A percentile compares a stretch with the other conserved stretches of the same genome.
These are phyloP conservation scores for Malurus melanocephalus DNA, from an alignment of 2,113 vertebrate species.

Conservation along the genomic window DNA sequence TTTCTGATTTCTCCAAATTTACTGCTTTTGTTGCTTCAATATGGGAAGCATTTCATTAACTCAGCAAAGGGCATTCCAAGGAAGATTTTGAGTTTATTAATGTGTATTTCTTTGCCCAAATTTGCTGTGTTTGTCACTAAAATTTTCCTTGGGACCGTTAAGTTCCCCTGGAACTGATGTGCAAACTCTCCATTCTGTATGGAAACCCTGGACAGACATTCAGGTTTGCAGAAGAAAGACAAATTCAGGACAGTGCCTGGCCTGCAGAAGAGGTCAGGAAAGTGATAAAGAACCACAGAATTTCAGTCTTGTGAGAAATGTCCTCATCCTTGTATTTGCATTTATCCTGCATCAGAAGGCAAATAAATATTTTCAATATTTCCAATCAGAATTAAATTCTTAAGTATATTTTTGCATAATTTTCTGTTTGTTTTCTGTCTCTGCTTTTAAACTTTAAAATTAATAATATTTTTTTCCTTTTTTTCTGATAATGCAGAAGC, in stretches of 20 bases:
- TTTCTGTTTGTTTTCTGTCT: not conserved
- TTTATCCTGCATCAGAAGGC: not conserved
- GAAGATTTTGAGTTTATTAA: not conserved
- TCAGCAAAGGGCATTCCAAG: not conserved
- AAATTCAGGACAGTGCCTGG: not conserved
- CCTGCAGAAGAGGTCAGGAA: not conserved
- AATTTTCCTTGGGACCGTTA: not conserved
- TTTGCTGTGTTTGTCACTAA: not conserved
- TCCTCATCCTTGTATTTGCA: not conserved
- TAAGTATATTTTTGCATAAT: not conserved
- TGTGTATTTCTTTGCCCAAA: accelerated
- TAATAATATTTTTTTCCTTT: not conserved
- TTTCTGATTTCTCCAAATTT: not conserved
- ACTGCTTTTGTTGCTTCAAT: not conserved
- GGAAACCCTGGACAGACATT: not conserved
- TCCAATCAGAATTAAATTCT: not conserved
- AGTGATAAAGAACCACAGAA: not conserved
- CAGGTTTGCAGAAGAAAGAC: not conserved
- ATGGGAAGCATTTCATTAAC: not conserved
- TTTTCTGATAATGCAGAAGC: not conserved
- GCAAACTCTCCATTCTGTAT: not conserved
- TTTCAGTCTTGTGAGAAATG: not conserved
- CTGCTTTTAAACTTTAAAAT: not conserved
- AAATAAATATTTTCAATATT: not conserved
- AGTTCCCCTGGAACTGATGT: not conserved